These are phyloP conservation scores for Corapipo altera DNA, from an alignment of 2,113 vertebrate species.

Conservation along the genomic window DNA sequence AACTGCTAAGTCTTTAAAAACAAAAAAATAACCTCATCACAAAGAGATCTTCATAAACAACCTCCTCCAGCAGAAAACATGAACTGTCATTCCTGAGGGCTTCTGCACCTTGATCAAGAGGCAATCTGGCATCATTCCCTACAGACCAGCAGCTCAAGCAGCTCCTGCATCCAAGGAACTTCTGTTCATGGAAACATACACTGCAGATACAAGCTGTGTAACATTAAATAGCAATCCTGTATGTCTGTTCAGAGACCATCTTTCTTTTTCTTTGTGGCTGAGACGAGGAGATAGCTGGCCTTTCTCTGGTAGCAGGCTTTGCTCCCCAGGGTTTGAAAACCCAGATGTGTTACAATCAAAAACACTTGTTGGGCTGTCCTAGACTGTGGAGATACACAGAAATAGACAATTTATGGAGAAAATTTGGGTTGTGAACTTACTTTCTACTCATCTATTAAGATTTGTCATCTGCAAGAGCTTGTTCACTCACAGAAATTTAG, in stretches of 20 bases:
- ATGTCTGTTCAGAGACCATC: rapidly evolving
- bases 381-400: background rate
- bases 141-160: background rate
- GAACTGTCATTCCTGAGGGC: background rate
- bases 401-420: background rate
- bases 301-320: background rate
- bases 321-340: background rate
- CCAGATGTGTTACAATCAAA: background rate
- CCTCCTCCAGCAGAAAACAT: background rate
- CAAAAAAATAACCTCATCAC: background rate
- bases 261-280: background rate
- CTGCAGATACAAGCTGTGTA: background rate
- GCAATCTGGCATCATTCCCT: background rate
- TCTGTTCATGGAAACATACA: rapidly evolving
- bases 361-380: background rate
- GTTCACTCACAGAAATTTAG: slow-evolving; percentile 50
- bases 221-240: background rate
- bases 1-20: too few relatives aligned
- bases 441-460: slow-evolving; percentile 19
- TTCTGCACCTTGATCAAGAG: background rate
- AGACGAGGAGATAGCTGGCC: background rate
- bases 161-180: background rate
- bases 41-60: background rate
- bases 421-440: slow-evolving; percentile 5
- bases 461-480: slow-evolving; percentile 33